Base-by-base conservation (phyloP, 2,888 invertebrate genomes). In the Nipponacmea schrenckii region DNA sequence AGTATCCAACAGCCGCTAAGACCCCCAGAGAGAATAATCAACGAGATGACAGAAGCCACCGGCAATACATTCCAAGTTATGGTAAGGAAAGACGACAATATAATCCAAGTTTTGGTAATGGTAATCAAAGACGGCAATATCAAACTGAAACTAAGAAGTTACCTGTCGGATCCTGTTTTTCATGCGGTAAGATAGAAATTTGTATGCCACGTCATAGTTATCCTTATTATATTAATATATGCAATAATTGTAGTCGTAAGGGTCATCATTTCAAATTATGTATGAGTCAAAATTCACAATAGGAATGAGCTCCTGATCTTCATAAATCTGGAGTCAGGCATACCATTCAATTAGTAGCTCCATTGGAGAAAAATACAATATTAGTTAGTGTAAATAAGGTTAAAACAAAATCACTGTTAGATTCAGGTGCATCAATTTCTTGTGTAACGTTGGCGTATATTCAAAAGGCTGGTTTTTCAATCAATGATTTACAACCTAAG, bases 221-320 rank as follows among this genome's bases (percentile, higher is more conserved):
- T 48, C 48, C 48, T 48, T 48, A 48, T n/a, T 48, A 17, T n/a
- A 48, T 17, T 48, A n/a, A 17, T 48, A 48, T n/a, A n/a, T 48
- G 48, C n/a, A 14, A 48, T 17, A 48, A 7, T 48, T 48, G 48
- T 48, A 14, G 5, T n/a, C 48, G 48, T n/a, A 48, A 48, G n/a
- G 48, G 48, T 48, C 48, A 48, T n/a, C 48, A 48, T 48, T 17
- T n/a, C 14, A 48, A 48, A 48, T 48, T 48, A 48, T 48, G 48
- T n/a, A 48, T 48, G 48, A 48, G n/a, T 48, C 48, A 48, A 48
- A 48, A 48, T 48, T n/a, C 15, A 48, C 48, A 48, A 48, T 48
- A n/a, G n/a, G 48, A 48, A 17, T 17, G 14, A 17, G 48, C 48
- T 2, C 48, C 48, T 48, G 48, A 48, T 48, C n/a, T n/a, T 48